Evolutionary conservation across 2,888 invertebrate species (phyloP), one percentile per base, ranked within the genome.

Genomic region (Tipula lateralis): DNA sequence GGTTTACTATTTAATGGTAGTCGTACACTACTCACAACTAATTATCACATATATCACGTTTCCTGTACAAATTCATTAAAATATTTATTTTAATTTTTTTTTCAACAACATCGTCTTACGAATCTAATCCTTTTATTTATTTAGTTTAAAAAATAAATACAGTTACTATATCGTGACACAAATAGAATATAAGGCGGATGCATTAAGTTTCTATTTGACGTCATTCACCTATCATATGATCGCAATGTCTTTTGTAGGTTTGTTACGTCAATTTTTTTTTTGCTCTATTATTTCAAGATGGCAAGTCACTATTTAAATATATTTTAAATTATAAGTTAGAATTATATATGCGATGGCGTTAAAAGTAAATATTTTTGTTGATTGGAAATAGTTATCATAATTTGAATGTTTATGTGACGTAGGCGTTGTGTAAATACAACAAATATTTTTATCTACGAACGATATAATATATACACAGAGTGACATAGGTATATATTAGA

Each of bases 161-260:
- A 4, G 24, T 44, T 16, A n/a, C 16, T 16, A 16, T 2, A 44
- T 66, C 2, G 66, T 66, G 24, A 66, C 66, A 24, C 9, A 66
- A 24, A 24, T 66, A 66, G 66, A 66, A 66, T 66, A 66, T 66
- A 24, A 24, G 24, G 9, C 66, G 24, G 24, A 66, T 24, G 19
- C 44, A 50, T 2, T 19, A 1, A 66, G 19, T 9, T 24, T 66
- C 19, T 24, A 9, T 24, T 24, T 66, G 66, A 24, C 66, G 24
- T 66, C 66, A 9, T 66, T 66, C 66, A 66, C 66, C 66, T 66
- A 24, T 66, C 66, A 66, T 66, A 66, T 66, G 66, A 66, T 66
- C 9, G 66, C 1, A 9, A 44, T 24, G 66, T 12, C 24, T 66
- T 9, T 24, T 24, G 66, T 24, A 66, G 66, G 66, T 12, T 24